phyloP scores from a whole-genome alignment of 2,888 invertebrate species.

The Anoplius nigerrimus region DNA sequence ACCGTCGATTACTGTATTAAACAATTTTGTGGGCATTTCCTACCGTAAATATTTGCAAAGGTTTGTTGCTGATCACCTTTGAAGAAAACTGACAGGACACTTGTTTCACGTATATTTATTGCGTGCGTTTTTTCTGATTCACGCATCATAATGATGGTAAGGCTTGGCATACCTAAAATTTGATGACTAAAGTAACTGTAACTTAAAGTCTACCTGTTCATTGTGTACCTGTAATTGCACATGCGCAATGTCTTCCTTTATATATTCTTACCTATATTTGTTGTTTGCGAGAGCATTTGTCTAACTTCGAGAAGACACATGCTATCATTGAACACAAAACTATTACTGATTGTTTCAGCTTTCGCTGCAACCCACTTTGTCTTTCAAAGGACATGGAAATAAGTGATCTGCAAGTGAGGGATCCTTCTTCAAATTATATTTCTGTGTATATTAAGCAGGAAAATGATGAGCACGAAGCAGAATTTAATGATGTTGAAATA shows the following conservation, averaged over 20 bases:
- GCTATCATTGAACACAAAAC: no score
- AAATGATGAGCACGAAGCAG: conserved; percentile 38
- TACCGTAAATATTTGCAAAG: background rate
- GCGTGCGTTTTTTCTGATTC: background rate
- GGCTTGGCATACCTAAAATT: background rate
- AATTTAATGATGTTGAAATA: conserved; percentile 52
- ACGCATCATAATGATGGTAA: no score
- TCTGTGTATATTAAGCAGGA: conserved; percentile 46
- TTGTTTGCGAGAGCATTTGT: no score
- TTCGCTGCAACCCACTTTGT: conserved; percentile 18
- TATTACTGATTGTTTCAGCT: conserved; percentile 28
- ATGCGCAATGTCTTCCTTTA: no score
- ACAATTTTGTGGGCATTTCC: no score
- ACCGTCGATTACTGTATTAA: no score
- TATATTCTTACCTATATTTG: no score
- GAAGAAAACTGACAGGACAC: background rate
- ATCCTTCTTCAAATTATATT: conserved; percentile 48
- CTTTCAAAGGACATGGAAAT: conserved; percentile 61
- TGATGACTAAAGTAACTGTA: background rate
- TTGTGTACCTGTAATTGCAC: no score
- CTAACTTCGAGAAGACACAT: no score
- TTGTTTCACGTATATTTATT: conserved; percentile 2
- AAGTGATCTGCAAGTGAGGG: conserved; percentile 53
- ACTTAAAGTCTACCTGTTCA: no score
- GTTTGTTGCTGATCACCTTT: background rate